Percentiles rank a stretch among this genome's conserved stretches.
These are phyloP conservation scores for Dexiosoma caninum DNA, from an alignment of 2,888 invertebrate genomes.

Conservation along the genomic window DNA sequence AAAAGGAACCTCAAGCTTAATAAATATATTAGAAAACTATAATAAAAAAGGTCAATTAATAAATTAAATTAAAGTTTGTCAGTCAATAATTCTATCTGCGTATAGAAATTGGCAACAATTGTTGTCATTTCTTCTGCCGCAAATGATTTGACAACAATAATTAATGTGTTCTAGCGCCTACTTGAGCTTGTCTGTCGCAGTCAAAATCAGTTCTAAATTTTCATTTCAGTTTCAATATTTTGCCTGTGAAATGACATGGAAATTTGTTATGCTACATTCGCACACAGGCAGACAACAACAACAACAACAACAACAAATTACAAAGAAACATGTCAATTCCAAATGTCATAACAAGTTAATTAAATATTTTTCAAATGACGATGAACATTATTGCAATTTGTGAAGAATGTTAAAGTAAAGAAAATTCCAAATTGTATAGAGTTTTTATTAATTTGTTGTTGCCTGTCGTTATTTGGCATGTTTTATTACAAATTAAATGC, in stretches of 20 bases:
- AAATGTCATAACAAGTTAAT: conserved; percentile 57
- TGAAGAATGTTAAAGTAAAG: background rate
- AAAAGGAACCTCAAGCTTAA: too few species aligned
- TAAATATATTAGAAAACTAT: too few species aligned
- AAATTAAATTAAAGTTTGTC: too few species aligned
- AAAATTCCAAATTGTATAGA: background rate
- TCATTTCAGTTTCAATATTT: too few species aligned
- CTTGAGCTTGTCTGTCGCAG: background rate
- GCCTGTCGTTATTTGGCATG: conserved; percentile 4
- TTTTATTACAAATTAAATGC: background rate
- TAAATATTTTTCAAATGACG: conserved; percentile 40
- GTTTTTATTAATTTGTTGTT: background rate
- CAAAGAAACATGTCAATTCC: conserved; percentile 50
- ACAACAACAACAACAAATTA: too few species aligned
- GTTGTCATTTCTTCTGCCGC: background rate
- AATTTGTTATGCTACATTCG: background rate
- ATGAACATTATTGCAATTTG: conserved; percentile 38
- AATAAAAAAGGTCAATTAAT: too few species aligned
- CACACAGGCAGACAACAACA: background rate
- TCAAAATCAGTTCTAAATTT: conserved; percentile 40
- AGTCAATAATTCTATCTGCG: background rate
- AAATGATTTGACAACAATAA: too few species aligned
- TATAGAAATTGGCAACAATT: conserved; percentile 13
- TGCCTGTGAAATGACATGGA: conserved; percentile 32
- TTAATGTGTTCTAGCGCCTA: too few species aligned